Evolutionary conservation across 2,888 invertebrate genomes (phyloP), one percentile per base, ranked within the genome.

Genomic region (Thymelicus sylvestris): DNA sequence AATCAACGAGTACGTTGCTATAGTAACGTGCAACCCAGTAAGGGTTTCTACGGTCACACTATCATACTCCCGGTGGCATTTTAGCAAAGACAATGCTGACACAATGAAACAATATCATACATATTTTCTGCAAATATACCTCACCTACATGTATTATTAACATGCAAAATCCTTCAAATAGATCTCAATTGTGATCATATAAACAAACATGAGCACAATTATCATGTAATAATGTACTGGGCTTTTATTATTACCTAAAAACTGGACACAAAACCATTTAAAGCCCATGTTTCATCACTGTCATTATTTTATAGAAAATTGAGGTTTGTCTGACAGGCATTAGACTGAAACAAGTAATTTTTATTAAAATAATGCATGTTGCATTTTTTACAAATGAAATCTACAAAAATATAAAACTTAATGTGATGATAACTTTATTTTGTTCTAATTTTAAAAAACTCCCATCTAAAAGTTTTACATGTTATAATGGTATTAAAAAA

Each of bases 301-400:
- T 24, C 2, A 52, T 24, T 13, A 52, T 10, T 3, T 6, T 7
- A 8, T 6, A 15, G 0, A 52, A 24, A 55, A 31, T 55, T 24
- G 12, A 6, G 24, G 1, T 2, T 31, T 31, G 31, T 31, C 31
- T 10, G 7, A 2, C 19, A 15, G 50, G 7, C 7, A 19, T 12
- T 2, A 2, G 19, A 19, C 19, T 52, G n/a, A 52, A 52, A 15
- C 3, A n/a, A 52, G 2, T 19, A 15, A 0, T 52, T 15, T 52
- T 24, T 55, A 6, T 55, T 55, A 1, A 7, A 3, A 8, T 19
- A 52, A 19, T 52, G 15, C 19, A 24, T 19, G 8, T 19, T 8
- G 52, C 55, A 55, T 55, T 24, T 12, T 24, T 7, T 55, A 24
- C 55, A 55, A 55, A 55, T 55, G 55, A 55, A 55, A 12, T 55